Base-by-base conservation (phyloP, 2,888 invertebrate genomes). In the Proisotoma minuta region DNA sequence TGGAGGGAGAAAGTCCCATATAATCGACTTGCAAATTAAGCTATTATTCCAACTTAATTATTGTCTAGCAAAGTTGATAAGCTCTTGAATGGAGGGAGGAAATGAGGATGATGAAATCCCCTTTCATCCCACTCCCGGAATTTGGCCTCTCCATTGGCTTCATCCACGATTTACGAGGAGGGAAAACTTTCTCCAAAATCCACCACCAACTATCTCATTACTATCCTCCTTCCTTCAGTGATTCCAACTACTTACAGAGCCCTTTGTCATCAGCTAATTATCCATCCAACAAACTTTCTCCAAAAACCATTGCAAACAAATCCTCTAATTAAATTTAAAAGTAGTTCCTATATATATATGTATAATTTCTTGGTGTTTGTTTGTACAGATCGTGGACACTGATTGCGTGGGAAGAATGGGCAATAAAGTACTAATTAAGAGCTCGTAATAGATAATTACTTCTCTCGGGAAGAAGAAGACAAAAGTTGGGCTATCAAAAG, bases 41-140 rank as follows among this genome's bases (percentile, higher is more conserved):
- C 72, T 72, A 72, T 72, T 72, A 70, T 72, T 70, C 70, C 70
- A 69, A 72, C 67, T 72, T 72, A 72, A 72, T 72, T 72, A 72
- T 72, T 69, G 69, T 62, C 62, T n/a, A n/a, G n/a, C 62, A 65
- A 64, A 60, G 59, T 63, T 60, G 69, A 70, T 72, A 70, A 70
- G 69, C 63, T 61, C 62, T 60, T 26, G 24, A 24, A 23, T 23
- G 39, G 23, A 5, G 12, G n/a, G 23, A 67, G 67, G 67, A 67
- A 67, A 67, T 67, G 67, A 67, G 64, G 40, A 56, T 62, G 34
- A 50, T 15, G 43, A 34, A 15, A 22, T 47, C 47, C 12, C 15
- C 40, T 57, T 12, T 54, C 54, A 29, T 20, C 22, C 24, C 24
- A 22, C 22, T 34, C 8, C 8, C 34, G 8, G 12, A 10, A 34